These are phyloP conservation scores for Diachasmimorpha longicaudata DNA, from an alignment of 1,140 invertebrate species.

Conservation along the genomic window DNA sequence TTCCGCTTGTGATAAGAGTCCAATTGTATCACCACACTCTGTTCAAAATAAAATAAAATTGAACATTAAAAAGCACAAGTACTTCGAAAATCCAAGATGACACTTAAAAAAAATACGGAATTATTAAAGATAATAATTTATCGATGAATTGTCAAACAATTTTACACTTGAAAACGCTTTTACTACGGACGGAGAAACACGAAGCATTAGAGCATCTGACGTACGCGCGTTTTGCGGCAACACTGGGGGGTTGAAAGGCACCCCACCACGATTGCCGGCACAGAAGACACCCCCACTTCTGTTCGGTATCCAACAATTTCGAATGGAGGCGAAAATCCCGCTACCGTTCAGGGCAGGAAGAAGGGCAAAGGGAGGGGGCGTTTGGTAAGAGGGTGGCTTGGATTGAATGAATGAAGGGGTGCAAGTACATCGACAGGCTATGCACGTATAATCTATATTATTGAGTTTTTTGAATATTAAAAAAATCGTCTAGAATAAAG, in stretches of 20 bases:
- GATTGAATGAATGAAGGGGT: background rate
- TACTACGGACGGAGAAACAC: background rate
- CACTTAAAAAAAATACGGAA: background rate
- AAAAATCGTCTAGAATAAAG: too few species aligned
- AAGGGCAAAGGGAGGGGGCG: background rate
- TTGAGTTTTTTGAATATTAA: too few species aligned
- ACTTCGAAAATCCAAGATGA: too few species aligned
- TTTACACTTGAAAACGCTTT: background rate
- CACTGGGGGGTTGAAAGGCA: constrained; percentile 14
- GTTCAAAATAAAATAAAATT: background rate
- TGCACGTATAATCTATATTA: too few species aligned
- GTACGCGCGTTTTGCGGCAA: constrained; percentile 16
- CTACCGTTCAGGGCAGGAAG: background rate
- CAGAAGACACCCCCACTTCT: background rate
- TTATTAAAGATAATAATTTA: background rate
- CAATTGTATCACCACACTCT: background rate
- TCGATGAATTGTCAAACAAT: background rate
- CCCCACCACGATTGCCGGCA: background rate
- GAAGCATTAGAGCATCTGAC: background rate
- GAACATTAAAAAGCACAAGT: background rate
- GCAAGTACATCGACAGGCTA: background rate
- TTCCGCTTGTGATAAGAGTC: background rate
- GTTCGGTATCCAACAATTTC: background rate
- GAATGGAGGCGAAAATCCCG: background rate
- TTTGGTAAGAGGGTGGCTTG: background rate